Evolutionary conservation across 2,888 invertebrate genomes (phyloP).

Genomic region (Pilophorus perplexus): DNA sequence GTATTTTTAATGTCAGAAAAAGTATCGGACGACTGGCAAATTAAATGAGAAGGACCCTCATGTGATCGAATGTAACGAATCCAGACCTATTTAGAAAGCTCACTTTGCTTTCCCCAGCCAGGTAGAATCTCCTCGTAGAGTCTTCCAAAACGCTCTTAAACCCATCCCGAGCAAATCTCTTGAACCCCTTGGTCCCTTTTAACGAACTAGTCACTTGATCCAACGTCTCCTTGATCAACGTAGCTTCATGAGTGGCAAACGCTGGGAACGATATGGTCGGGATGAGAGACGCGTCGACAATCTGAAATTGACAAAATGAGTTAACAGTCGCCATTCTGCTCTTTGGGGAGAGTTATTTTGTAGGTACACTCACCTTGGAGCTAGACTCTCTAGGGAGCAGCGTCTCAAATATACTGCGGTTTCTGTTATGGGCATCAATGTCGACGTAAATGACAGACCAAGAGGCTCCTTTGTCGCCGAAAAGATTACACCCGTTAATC

Average conservation of each 20-base stretch:
- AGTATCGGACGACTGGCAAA: too few relatives aligned
- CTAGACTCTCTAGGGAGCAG: conserved; percentile 96
- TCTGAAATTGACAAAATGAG: too few relatives aligned
- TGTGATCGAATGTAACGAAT: neutral
- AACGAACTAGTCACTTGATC: conserved; percentile 76
- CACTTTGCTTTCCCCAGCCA: conserved; percentile 82
- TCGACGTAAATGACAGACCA: conserved; percentile 99
- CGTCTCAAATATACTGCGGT: conserved; percentile 97
- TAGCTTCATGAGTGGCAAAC: conserved; percentile 94
- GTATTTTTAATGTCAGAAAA: too few relatives aligned
- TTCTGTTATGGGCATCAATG: conserved; percentile 98
- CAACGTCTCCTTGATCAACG: conserved; percentile 82
- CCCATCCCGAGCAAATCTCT: conserved; percentile 91
- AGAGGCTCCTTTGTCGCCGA: conserved; percentile 94
- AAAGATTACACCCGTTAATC: conserved; percentile 96
- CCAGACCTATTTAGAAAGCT: too few relatives aligned
- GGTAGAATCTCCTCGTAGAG: conserved; percentile 65
- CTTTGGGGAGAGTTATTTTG: too few relatives aligned
- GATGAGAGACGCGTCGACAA: conserved; percentile 87
- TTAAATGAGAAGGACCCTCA: neutral
- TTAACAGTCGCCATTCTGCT: too few relatives aligned
- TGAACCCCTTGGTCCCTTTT: conserved; percentile 88
- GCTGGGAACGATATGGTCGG: conserved; percentile 96
- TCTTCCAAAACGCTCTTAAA: conserved; percentile 87
- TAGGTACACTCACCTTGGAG: conserved; percentile 72